Base-by-base conservation (phyloP, 1,140 invertebrate genomes). In the Thaumatotibia leucotreta region DNA sequence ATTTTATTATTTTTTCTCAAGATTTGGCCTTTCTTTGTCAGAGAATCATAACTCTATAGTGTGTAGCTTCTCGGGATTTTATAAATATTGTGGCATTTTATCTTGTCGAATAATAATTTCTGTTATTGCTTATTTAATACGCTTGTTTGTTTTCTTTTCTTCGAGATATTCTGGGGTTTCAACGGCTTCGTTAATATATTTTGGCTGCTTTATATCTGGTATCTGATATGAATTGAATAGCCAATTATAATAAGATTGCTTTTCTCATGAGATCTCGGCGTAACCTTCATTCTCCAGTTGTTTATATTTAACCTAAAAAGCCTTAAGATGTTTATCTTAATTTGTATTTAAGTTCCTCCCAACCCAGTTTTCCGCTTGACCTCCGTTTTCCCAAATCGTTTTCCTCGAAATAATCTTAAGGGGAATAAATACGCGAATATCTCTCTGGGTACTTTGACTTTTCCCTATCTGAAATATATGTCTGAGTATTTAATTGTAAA, bases 361-460 rank as follows among this genome's bases (percentile, higher is more conserved):
- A 35, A 61, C 49, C 32, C 70, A 70, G 64, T 71, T 65, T 76
- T 74, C 71, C 69, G 74, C 73, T 84, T 85, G 84, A 82, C 83
- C 64, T 8, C 11, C n/a, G n/a, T n/a, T n/a, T 58, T 31, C 69
- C 83, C 79, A 86, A 88, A 73, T 77, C 72, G 52, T 58, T 82
- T 71, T 78, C 74, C 68, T 80, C 73, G 74, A 79, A 75, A 75
- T 78, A 77, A 72, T 72, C 71, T 67, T n/a, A 22, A 65, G 71
- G 65, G 67, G 75, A 77, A 78, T 74, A 74, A 70, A 75, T 23
- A 66, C 61, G 65, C 75, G 74, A 79, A 83, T 77, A n/a, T n/a
- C 74, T 79, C 66, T 67, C 17, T 29, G 31, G 54, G 50, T 32
- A 61, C 66, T 65, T 61, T 35, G 29, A 61, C 63, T 65, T 74